phyloP scores from a whole-genome alignment of 1,140 invertebrate species.

The Oreohelix idahoensis region DNA sequence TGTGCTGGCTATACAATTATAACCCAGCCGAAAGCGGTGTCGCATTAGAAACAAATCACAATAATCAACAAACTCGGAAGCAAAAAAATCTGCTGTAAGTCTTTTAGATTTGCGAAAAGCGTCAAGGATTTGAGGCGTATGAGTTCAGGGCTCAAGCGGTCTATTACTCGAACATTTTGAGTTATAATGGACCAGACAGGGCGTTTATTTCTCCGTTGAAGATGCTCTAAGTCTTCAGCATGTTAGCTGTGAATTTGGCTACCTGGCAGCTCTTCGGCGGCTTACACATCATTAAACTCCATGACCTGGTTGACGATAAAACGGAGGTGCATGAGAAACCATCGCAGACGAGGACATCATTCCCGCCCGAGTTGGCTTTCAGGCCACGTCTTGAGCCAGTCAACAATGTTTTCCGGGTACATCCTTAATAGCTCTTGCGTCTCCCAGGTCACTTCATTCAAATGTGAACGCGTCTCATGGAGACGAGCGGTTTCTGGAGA shows the following conservation, averaged over 20 bases:
- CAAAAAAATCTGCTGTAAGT: conserved; percentile 10
- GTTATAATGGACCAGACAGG: not conserved
- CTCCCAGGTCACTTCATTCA: too few relatives aligned
- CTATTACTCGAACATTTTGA: not conserved
- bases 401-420: too few relatives aligned
- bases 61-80: conserved; percentile 46
- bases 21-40: conserved; percentile 35
- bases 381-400: too few relatives aligned
- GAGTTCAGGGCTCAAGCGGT: not conserved
- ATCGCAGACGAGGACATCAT: too few relatives aligned
- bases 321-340: too few relatives aligned
- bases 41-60: conserved; percentile 50
- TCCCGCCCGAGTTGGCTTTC: too few relatives aligned
- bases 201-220: not conserved
- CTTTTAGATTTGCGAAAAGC: conserved; percentile 1
- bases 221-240: not conserved
- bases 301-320: too few relatives aligned
- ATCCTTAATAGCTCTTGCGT: too few relatives aligned
- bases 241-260: not conserved
- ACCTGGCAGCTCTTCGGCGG: not conserved
- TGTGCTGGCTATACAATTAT: conserved; percentile 46
- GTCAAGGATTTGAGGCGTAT: not conserved
- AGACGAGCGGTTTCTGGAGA: too few relatives aligned
- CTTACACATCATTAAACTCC: not conserved
- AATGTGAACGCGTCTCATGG: too few relatives aligned